A percentile compares a stretch with the other conserved stretches of the same genome.
Evolutionary conservation across 2,797 vertebrate genomes (phyloP).

Genomic region (Danio choprae): DNA sequence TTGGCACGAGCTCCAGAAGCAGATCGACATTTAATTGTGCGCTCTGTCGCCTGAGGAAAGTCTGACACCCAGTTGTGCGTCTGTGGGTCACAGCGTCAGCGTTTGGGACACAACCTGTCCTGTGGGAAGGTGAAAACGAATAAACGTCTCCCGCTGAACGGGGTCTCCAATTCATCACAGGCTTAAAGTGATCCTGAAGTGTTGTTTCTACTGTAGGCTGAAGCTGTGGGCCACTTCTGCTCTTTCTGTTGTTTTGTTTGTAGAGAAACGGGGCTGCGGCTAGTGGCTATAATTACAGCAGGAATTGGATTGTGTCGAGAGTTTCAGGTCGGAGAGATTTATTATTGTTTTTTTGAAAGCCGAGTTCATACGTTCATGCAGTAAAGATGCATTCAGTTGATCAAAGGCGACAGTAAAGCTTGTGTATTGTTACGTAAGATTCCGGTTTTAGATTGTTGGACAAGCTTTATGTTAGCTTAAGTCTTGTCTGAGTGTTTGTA

Average conservation of each 20-base stretch:
- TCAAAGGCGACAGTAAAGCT: background rate
- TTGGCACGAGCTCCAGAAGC: conserved; percentile 27
- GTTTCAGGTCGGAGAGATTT: too few species aligned
- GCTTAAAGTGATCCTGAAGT: background rate
- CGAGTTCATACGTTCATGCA: background rate
- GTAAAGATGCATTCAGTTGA: background rate
- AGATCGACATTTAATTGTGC: conserved; percentile 51
- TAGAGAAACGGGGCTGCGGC: too few species aligned
- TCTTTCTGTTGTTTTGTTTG: background rate
- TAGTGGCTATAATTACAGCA: too few species aligned
- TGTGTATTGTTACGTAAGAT: too few species aligned
- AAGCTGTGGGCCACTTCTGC: background rate
- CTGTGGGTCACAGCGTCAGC: conserved; percentile 14
- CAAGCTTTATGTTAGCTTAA: too few species aligned
- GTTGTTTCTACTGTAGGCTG: background rate
- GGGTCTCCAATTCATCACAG: background rate
- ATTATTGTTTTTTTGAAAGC: too few species aligned
- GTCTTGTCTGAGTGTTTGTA: too few species aligned
- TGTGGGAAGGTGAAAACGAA: conserved; percentile 25
- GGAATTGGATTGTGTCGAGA: too few species aligned
- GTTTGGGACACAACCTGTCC: conserved; percentile 30
- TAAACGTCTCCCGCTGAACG: background rate
- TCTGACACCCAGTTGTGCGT: conserved; percentile 36
- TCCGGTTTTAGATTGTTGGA: too few species aligned
- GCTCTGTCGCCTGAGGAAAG: conserved; percentile 41